These are phyloP conservation scores for Noctua comes DNA, from an alignment of 2,888 invertebrate species.

Conservation along the genomic window DNA sequence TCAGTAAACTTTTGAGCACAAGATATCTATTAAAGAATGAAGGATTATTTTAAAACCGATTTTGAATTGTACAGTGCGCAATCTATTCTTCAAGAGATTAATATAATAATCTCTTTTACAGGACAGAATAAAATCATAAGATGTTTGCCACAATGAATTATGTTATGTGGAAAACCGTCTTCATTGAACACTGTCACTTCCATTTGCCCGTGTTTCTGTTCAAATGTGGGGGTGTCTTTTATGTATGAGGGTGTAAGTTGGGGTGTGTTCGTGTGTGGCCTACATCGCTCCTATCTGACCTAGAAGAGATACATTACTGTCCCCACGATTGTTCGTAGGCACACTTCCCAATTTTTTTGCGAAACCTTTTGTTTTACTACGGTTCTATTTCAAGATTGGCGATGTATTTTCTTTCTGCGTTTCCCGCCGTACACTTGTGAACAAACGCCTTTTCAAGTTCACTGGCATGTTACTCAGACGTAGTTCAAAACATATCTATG, in stretches of 20 bases:
- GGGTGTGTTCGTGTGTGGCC: conserved; percentile 43
- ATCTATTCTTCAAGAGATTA: no score
- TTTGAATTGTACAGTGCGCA: neutral
- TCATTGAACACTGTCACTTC: conserved; percentile 23
- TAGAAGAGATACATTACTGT: conserved; percentile 51
- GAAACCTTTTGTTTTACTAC: conserved; percentile 43
- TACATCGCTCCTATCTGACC: conserved; percentile 60
- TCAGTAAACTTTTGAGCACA: neutral
- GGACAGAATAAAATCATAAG: neutral
- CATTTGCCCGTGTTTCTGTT: conserved; percentile 7
- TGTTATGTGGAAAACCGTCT: conserved; percentile 18
- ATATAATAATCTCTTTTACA: neutral
- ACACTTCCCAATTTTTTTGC: conserved; percentile 44
- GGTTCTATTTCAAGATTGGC: conserved; percentile 40
- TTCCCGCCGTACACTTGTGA: neutral
- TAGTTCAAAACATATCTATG: neutral
- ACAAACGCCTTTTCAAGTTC: neutral
- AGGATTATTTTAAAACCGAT: neutral
- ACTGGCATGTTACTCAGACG: neutral
- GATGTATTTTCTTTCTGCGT: conserved; percentile 21
- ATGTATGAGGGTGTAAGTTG: conserved; percentile 10
- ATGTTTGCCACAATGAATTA: conserved; percentile 16
- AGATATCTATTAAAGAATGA: neutral
- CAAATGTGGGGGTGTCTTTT: conserved; percentile 8
- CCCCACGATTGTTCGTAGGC: conserved; percentile 35